Evolutionary conservation across 2,113 vertebrate genomes (phyloP), one percentile per base, ranked within the genome.

Genomic region (Odobenus rosmarus): DNA sequence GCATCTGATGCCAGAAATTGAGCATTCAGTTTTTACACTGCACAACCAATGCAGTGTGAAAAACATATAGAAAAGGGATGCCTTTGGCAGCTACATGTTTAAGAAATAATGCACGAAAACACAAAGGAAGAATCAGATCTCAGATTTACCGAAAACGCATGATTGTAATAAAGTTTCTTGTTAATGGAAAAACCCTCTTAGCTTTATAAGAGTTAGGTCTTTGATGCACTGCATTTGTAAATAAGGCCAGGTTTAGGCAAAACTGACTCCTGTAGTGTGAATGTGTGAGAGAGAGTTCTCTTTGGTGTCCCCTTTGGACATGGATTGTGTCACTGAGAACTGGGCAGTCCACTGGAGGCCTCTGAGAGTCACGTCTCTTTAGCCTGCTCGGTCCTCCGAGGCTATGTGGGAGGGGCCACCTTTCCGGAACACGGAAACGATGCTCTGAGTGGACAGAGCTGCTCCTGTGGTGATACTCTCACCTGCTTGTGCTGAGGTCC

Each of bases 91-190:
- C 53, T 81, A 87, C 33, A 28, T 9, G 13, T 84, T 96, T 88
- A 94, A 89, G 88, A 96, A 97, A 95, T 13, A 95, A 86, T 81
- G 84, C 59, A 57, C 51, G 90, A 83, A 93, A 92, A 79, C 33
- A 61, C 5, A 4, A 67, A 46, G n/a, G 57, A 87, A 96, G 42
- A 96, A 93, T 53, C 24, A 36, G 16, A 53, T 24, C 51, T 71
- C 36, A 18, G 28, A 53, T 64, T 92, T 77, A 39, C 36, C 10
- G 62, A 87, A 85, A 88, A 67, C 51, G 59, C 69, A 62, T 19
- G 53, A 7, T 39, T 79, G 94, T 80, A n/a, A 80, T 61, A 42
- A 92, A 39, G 28, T 88, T 91, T 94, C 51, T 59, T 95, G 4
- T 90, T 31, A 31, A 79, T 21, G 14, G 81, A 85, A 90, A 87